Evolutionary conservation across 1,140 invertebrate species (phyloP).

Genomic region (Drosophila santomea): DNA sequence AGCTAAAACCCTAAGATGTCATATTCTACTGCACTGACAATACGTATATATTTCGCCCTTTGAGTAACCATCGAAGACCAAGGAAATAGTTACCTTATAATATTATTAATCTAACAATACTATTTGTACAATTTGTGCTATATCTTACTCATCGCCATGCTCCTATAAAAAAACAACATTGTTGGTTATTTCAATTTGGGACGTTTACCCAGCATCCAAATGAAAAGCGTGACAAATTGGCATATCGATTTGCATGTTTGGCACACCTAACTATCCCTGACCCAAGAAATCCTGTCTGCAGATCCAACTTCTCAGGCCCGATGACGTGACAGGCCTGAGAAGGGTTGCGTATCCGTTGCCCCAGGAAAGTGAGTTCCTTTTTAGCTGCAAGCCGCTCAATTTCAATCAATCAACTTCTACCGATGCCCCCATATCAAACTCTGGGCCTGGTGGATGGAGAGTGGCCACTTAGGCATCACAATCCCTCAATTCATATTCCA

Average conservation of each 20-base stretch:
- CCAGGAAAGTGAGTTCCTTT: constrained; percentile 18
- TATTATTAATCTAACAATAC: background rate
- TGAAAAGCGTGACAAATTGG: constrained; percentile 67
- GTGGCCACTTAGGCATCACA: constrained; percentile 61
- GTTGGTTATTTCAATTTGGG: constrained; percentile 44
- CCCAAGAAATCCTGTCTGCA: constrained; percentile 12
- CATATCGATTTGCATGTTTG: constrained; percentile 66
- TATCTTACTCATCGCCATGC: constrained; percentile 1
- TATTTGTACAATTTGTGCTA: constrained; percentile 4
- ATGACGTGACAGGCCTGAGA: constrained; percentile 45
- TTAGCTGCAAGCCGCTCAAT: constrained; percentile 63
- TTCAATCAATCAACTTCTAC: constrained; percentile 75
- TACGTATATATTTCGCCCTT: no score
- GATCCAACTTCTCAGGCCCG: constrained; percentile 9
- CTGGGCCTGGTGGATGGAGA: constrained; percentile 4
- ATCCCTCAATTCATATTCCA: constrained; percentile 48
- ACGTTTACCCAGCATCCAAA: constrained; percentile 28
- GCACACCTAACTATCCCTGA: constrained; percentile 44
- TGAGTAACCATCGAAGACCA: no score
- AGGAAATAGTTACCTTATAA: background rate
- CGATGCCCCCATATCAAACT: constrained; percentile 55
- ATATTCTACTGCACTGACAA: no score
- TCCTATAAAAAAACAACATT: constrained; percentile 9
- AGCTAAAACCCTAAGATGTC: no score
- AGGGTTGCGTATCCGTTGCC: constrained; percentile 36